Evolutionary conservation across 2,113 vertebrate genomes (phyloP).

Genomic region (Cepphus grylle): DNA sequence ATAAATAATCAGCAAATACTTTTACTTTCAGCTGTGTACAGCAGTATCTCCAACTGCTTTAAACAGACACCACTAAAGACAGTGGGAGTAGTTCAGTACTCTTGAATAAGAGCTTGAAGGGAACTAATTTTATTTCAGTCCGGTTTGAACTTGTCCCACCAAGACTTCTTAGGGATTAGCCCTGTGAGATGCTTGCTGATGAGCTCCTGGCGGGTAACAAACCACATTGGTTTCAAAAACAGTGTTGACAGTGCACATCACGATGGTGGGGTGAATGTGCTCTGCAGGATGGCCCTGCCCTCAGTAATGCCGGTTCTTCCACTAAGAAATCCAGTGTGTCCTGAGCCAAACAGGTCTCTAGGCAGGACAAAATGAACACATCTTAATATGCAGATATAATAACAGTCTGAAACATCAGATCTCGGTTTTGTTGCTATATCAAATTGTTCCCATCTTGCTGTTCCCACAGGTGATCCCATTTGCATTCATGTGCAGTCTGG

Average conservation of each 20-base stretch:
- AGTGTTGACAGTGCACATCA: neutral
- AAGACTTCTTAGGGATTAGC: neutral
- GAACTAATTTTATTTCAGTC: neutral
- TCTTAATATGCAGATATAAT: neutral
- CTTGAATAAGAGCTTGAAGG: neutral
- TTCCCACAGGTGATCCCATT: neutral
- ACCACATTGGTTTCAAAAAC: neutral
- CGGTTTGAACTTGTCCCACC: neutral
- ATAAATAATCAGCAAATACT: neutral
- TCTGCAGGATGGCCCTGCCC: neutral
- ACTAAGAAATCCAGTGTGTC: neutral
- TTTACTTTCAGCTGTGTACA: neutral
- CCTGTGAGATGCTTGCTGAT: neutral
- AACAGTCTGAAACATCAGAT: neutral
- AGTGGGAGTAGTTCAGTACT: neutral
- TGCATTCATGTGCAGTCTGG: neutral
- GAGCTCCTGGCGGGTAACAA: neutral
- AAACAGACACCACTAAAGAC: neutral
- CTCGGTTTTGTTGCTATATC: neutral
- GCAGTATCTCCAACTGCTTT: neutral
- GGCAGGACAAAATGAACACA: neutral
- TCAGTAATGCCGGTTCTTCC: neutral
- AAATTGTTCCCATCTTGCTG: neutral
- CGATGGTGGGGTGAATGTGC: rapidly evolving
- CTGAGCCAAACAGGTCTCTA: neutral